Evolutionary conservation across 2,797 vertebrate species (phyloP), one percentile per base, ranked within the genome.

Genomic region (Sardinella longiceps): DNA sequence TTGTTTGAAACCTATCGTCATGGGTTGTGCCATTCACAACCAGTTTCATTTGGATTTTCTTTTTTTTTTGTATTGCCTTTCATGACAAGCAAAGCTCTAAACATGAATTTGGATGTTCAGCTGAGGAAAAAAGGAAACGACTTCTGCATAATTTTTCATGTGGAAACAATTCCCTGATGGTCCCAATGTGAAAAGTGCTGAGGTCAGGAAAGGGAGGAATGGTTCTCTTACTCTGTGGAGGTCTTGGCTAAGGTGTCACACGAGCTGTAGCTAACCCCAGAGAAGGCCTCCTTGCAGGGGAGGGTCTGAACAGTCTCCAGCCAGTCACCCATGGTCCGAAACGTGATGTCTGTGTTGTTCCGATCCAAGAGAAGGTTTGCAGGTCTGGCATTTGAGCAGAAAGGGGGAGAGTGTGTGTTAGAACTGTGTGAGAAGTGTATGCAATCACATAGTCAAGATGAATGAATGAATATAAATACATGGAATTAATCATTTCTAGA

Each of bases 191-290:
- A 33, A 70, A 70, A 70, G 3, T 70, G 63, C 28, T 30, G 63
- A 70, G 63, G 63, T 12, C 5, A 39, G 46, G 37, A 77, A 43
- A 9, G 23, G n/a, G 28, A 80, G 39, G 53, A 89, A 85, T 25
- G 48, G 53, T 45, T 82, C 74, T 86, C 98, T 99, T 97, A 99
- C 98, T 99, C 98, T 86, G 97, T 96, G 88, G 97, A 97, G 87
- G 98, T 97, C 94, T 99, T 99, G 94, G 98, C 97, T 92, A 99
- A 96, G 45, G 97, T 98, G 89, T 99, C 97, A 82, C 97, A 98
- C 87, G 98, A 98, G 89, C 96, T 99, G 93, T 99, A 99, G 92
- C 98, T 97, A 91, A 99, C 97, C 0, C 98, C 98, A 0, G 96
- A 97, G 92, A 99, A 98, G 90, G 97, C 96, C 87, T 99, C 98